Evolutionary conservation across 2,113 vertebrate species (phyloP), one percentile per base, ranked within the genome.

Genomic region (Progne subis): DNA sequence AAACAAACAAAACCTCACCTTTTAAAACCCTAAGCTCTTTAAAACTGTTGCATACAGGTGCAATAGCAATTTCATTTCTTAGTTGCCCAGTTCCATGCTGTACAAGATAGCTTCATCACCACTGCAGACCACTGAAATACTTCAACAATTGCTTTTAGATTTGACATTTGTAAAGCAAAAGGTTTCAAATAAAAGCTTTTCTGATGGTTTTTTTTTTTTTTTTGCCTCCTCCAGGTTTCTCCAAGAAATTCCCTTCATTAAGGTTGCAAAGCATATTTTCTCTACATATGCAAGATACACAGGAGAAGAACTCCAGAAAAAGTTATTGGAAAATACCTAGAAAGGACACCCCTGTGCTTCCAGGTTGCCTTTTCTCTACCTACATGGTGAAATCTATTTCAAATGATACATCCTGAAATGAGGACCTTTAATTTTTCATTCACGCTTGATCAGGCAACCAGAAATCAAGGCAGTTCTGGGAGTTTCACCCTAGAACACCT

Each of bases 101-200:
- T 5, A 72, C 12, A 57, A 91, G 57, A 92, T 41, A 89, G 67
- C 41, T 80, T 63, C 6, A 6, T 63, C 63, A 94, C 37, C 43
- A 55, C 79, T 67, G 75, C 47, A 93, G 49, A 82, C 75, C 79
- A 88, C 88, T 59, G 59, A 93, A 91, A 94, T 47, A 55, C 82
- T 80, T 92, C 63, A 72, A 88, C 70, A 74, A 55, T 29, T 65
- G 78, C 53, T 82, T 95, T 91, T 52, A 59, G 18, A 77, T 61
- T 59, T 76, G 34, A 85, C 24, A 39, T 56, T 63, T 80, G 57
- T 64, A 63, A 76, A 64, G 49, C 20, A 91, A 71, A 95, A 92
- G 6, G 14, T 41, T 94, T 77, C 24, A 53, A 63, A 72, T 39
- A 53, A 80, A 90, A 18, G 61, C 15, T 64, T 43, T 85, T 88